Evolutionary conservation across 2,888 invertebrate genomes (phyloP).

Genomic region (Ferrisia virgata): DNA sequence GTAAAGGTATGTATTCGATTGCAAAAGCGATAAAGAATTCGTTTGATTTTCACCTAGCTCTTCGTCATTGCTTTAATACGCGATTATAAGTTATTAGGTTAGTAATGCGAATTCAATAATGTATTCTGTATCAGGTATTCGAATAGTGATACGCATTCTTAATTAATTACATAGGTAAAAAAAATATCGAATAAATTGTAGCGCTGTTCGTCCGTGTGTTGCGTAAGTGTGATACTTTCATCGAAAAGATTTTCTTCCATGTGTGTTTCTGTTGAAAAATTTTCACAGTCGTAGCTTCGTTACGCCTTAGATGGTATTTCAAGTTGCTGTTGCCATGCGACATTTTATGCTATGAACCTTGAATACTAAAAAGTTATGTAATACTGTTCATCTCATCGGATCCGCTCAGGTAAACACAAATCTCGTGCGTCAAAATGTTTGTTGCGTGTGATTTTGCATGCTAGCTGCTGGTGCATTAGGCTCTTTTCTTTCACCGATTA

Average conservation of each 20-base stretch:
- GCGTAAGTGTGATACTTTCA: neutral
- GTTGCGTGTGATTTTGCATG: too few relatives aligned
- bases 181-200: neutral
- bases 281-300: neutral
- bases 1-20: too few relatives aligned
- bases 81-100: slow-evolving; percentile 12
- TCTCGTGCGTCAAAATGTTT: too few relatives aligned
- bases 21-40: neutral
- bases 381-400: neutral
- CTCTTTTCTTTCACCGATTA: too few relatives aligned
- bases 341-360: slow-evolving; percentile 7
- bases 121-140: neutral
- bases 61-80: neutral
- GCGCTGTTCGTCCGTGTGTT: neutral
- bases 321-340: neutral
- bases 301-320: neutral
- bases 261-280: neutral
- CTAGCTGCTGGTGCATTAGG: too few relatives aligned
- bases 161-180: slow-evolving; percentile 26
- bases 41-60: neutral
- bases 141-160: neutral
- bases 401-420: too few relatives aligned
- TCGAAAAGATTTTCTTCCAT: neutral
- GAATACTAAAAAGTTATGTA: neutral
- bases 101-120: slow-evolving; percentile 5